Conservation (phyloP, 2,888 invertebrate species). For the Perithous albicinctus region DNA sequence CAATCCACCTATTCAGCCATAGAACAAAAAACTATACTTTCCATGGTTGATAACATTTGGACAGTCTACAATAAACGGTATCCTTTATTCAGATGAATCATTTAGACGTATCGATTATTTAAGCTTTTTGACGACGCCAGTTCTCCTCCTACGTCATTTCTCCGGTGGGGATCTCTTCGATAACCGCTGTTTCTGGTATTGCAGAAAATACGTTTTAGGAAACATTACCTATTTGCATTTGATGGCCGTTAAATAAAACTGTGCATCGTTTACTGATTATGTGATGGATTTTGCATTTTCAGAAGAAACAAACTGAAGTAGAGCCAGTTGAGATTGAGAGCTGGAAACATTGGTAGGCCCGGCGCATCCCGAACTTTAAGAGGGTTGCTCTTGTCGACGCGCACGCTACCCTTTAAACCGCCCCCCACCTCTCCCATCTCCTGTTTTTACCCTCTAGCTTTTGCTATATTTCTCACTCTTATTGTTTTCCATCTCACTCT, state of each 20-base stretch:
- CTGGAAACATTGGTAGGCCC: conserved; percentile 79
- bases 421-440: no score
- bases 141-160: neutral
- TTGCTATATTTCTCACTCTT: conserved; percentile 53
- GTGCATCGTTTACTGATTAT: neutral
- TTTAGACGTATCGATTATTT: neutral
- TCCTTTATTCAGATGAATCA: neutral
- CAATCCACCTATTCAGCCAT: no score
- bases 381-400: conserved; percentile 80
- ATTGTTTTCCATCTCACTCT: conserved; percentile 53
- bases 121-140: neutral
- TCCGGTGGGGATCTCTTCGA: neutral
- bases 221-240: neutral
- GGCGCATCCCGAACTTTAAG: conserved; percentile 81
- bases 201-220: neutral
- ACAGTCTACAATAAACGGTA: neutral
- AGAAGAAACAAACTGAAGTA: neutral
- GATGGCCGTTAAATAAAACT: neutral
- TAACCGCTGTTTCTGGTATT: neutral
- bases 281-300: neutral
- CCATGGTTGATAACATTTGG: neutral
- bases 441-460: conserved; percentile 59
- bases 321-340: neutral
- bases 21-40: no score
- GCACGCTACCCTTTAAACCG: conserved; percentile 82